These are phyloP conservation scores for Hydrolagus affinis DNA, from an alignment of 2,113 vertebrate species.

Conservation along the genomic window DNA sequence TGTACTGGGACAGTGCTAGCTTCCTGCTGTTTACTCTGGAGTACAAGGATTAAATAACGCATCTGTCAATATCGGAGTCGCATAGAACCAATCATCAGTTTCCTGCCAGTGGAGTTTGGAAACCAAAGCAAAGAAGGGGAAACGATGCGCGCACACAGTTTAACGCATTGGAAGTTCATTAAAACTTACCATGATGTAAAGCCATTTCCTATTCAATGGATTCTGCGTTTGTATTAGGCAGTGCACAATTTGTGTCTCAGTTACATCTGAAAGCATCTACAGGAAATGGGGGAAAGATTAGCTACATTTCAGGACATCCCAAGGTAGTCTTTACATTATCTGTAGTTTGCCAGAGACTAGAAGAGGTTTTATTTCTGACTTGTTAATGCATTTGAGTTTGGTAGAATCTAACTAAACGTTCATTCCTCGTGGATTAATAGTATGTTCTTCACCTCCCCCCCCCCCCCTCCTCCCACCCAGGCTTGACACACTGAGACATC, in stretches of 20 bases:
- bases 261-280: background rate
- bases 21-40: background rate
- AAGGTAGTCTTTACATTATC: too few relatives aligned
- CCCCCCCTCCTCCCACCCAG: constrained; percentile 44
- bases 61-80: background rate
- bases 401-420: background rate
- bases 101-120: background rate
- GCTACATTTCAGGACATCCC: background rate
- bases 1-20: background rate
- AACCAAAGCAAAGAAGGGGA: background rate
- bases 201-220: background rate
- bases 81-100: background rate
- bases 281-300: too few relatives aligned
- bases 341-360: too few relatives aligned
- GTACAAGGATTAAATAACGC: background rate
- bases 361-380: too few relatives aligned
- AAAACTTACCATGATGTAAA: background rate
- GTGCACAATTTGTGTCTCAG: background rate
- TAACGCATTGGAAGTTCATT: background rate
- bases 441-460: background rate
- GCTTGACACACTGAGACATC: constrained; percentile 80
- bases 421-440: background rate
- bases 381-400: too few relatives aligned
- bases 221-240: background rate
- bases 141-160: background rate